These are phyloP conservation scores for Hemiscyllium ocellatum DNA, from an alignment of 2,113 vertebrate genomes.

Conservation along the genomic window DNA sequence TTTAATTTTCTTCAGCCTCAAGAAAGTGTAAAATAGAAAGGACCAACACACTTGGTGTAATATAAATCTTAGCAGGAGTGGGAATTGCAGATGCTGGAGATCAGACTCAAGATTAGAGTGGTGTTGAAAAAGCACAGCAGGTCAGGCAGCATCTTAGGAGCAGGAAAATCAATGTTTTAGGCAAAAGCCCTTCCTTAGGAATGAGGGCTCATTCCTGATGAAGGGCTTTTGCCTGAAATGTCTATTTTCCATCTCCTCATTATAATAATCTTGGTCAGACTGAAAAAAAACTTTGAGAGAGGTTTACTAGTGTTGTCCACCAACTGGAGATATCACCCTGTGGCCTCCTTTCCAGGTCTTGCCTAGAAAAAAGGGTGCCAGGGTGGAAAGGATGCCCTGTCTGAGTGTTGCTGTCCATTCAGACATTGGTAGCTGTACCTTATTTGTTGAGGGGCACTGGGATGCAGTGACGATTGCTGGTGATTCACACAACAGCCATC, in stretches of 20 bases:
- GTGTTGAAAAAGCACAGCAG: too few species aligned
- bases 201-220: too few species aligned
- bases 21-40: neutral
- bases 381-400: too few species aligned
- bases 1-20: neutral
- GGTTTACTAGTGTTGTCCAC: neutral
- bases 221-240: too few species aligned
- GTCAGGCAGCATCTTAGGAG: too few species aligned
- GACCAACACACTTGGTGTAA: neutral
- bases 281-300: neutral
- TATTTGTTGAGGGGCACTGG: neutral
- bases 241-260: too few species aligned
- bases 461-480: neutral
- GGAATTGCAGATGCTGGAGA: too few species aligned
- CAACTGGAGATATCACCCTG: neutral
- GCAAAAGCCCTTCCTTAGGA: too few species aligned
- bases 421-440: neutral
- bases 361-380: neutral
- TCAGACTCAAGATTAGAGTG: too few species aligned
- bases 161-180: too few species aligned
- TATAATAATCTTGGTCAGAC: neutral
- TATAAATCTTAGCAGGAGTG: neutral
- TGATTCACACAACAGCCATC: neutral
- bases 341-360: neutral
- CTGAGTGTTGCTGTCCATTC: too few species aligned